Evolutionary conservation across 2,888 invertebrate species (phyloP).

Genomic region (Synanthedon vespiformis): DNA sequence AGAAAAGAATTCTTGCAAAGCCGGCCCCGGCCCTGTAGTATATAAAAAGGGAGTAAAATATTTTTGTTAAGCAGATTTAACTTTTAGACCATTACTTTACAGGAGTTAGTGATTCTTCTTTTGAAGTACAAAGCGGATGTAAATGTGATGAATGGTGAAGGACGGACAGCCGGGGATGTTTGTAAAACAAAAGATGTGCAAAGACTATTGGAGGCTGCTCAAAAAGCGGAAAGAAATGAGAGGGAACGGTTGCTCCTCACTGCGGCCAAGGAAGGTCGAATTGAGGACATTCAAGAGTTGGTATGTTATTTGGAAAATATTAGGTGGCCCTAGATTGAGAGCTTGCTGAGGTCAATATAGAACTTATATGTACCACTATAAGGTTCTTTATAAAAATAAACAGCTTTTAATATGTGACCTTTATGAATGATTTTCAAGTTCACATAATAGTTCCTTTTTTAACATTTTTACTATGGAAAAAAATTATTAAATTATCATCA

Average conservation of each 20-base stretch:
- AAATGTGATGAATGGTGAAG: conserved; percentile 74
- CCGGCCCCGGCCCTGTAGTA: too few species aligned
- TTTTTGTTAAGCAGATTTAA: too few species aligned
- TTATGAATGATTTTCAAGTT: too few species aligned
- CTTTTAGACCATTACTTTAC: conserved; percentile 1
- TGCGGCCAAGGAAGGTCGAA: conserved; percentile 72
- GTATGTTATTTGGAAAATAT: conserved; percentile 33
- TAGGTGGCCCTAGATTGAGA: neutral
- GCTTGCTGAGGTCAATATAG: too few species aligned
- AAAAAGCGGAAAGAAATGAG: conserved; percentile 66
- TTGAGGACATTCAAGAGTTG: conserved; percentile 67
- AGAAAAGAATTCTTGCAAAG: too few species aligned
- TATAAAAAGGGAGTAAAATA: too few species aligned
- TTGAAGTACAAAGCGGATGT: conserved; percentile 74
- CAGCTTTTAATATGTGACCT: neutral
- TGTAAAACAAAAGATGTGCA: conserved; percentile 68
- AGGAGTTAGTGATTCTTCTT: conserved; percentile 74
- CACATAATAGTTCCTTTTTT: too few species aligned
- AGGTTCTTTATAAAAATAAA: too few species aligned
- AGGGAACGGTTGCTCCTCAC: conserved; percentile 68
- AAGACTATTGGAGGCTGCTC: conserved; percentile 71
- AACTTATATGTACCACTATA: too few species aligned
- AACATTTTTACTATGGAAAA: too few species aligned
- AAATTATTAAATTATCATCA: too few species aligned
- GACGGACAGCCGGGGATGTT: conserved; percentile 69